Evolutionary conservation across 2,797 vertebrate species (phyloP).

Genomic region (Podarcis siculus): DNA sequence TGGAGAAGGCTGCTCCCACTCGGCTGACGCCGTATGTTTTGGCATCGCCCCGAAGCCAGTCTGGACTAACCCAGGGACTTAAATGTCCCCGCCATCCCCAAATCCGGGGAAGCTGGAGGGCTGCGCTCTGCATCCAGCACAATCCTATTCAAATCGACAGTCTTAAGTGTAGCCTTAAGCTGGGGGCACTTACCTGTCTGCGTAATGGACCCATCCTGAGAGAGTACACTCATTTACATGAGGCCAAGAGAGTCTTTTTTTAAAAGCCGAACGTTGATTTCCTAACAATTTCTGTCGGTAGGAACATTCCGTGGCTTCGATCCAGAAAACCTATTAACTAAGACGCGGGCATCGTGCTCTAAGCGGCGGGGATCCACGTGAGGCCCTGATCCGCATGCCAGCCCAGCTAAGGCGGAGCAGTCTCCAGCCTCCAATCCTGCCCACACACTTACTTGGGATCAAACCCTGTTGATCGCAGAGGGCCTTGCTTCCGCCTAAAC

Average conservation of each 20-base stretch:
- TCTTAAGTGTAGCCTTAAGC: neutral
- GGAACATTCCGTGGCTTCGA: neutral
- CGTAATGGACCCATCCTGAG: neutral
- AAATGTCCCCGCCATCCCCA: too few species aligned
- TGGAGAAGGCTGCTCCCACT: neutral
- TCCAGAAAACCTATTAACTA: neutral
- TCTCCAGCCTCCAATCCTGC: neutral
- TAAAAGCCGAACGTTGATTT: neutral
- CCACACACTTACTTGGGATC: neutral
- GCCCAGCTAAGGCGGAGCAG: neutral
- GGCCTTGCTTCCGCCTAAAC: neutral
- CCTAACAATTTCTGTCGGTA: neutral
- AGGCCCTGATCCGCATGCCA: neutral
- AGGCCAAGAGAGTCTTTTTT: neutral
- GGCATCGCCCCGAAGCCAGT: too few species aligned
- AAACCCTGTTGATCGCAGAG: neutral
- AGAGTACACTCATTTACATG: neutral
- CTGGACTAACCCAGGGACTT: too few species aligned
- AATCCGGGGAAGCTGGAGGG: neutral
- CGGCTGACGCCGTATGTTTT: neutral
- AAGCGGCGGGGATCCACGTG: neutral
- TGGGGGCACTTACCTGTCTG: neutral
- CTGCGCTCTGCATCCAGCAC: neutral
- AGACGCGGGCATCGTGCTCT: neutral
- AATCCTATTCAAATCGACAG: neutral